These are phyloP conservation scores for Pelobates fuscus DNA, from an alignment of 2,113 vertebrate genomes.

Conservation along the genomic window DNA sequence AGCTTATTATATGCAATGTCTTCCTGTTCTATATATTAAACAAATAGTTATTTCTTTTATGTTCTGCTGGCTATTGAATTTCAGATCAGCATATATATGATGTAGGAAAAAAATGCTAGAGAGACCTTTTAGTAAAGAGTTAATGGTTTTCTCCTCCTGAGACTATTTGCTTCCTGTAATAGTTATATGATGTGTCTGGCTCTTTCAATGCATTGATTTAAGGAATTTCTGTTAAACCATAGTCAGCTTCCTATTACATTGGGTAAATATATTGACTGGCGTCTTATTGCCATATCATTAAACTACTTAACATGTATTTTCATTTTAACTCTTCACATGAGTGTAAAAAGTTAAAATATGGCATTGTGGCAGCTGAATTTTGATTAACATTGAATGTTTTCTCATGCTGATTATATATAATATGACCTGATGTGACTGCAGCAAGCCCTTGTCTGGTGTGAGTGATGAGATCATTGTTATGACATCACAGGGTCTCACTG, in stretches of 20 bases:
- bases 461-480: slow-evolving; percentile 36
- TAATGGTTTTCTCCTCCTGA: too few relatives aligned
- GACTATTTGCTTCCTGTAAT: neutral
- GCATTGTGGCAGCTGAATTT: neutral
- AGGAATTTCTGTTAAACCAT: neutral
- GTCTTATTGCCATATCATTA: neutral
- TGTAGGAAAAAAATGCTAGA: too few relatives aligned
- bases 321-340: too few relatives aligned
- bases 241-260: neutral
- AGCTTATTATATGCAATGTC: too few relatives aligned
- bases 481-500: slow-evolving; percentile 32
- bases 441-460: slow-evolving; percentile 28
- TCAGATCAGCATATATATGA: too few relatives aligned
- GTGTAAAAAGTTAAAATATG: neutral
- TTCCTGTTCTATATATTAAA: too few relatives aligned
- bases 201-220: neutral
- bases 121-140: too few relatives aligned
- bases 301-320: neutral
- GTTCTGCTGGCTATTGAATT: too few relatives aligned
- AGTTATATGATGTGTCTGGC: neutral
- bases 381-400: neutral
- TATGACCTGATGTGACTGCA: slow-evolving; percentile 16
- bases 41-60: too few relatives aligned
- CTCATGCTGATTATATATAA: neutral
- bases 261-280: neutral